Evolutionary conservation across 2,888 invertebrate species (phyloP), one percentile per base, ranked within the genome.

Genomic region (Balanococcus diminutus): DNA sequence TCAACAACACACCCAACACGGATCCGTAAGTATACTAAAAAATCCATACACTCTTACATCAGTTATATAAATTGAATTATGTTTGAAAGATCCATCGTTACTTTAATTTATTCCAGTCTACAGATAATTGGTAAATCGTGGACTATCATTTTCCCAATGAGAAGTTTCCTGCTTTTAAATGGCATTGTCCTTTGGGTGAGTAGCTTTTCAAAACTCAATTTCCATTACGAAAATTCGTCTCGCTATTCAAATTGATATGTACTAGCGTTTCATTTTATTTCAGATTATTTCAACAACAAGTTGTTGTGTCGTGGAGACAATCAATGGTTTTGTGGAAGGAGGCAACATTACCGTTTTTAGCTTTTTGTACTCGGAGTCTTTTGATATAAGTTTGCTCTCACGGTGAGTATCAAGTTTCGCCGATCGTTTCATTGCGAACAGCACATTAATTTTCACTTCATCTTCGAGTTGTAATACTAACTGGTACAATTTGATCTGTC

Each of bases 381-480:
- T 84, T 36, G 84, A 84, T 84, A 28, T 84, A 9, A 61, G 84
- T 67, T 67, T 84, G 28, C 14, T 31, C 0, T 84, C 84, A n/a
- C 16, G 28, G 84, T 84, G 31, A 4, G 61, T 67, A 84, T 25
- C 22, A 3, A 22, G 22, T 61, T 36, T 36, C 36, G n/a, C n/a
- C n/a, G n/a, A n/a, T n/a, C n/a, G n/a, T n/a, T n/a, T n/a, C n/a
- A n/a, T n/a, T n/a, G n/a, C n/a, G n/a, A n/a, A n/a, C n/a, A n/a
- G n/a, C n/a, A n/a, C 36, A 8, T 36, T 5, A 36, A 36, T 3
- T 3, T 3, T 36, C 3, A 36, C 8, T 8, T 36, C 4, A 36
- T 36, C 8, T 8, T 3, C 36, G 36, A 36, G 36, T 36, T 36
- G 36, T 19, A 61, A 61, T 61, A 61, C 9, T 61, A 2, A n/a